Conservation (phyloP, 1,140 invertebrate species). For the Zophobas atratus region DNA sequence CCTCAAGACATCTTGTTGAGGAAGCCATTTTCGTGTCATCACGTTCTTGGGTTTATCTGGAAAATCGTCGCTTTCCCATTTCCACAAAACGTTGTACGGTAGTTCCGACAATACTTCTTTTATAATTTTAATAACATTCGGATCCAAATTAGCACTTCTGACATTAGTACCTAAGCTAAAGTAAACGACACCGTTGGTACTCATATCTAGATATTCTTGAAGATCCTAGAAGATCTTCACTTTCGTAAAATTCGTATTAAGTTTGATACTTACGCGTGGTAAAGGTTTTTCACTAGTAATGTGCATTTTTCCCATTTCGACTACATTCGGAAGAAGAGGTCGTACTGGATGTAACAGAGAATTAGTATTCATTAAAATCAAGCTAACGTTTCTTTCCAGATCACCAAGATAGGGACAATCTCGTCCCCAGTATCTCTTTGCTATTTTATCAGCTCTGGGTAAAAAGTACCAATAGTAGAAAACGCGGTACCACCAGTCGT, state of each 20-base stretch:
- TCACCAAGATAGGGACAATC: conserved; percentile 68
- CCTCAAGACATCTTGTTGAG: neutral
- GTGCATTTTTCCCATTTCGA: conserved; percentile 70
- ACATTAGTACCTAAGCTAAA: conserved; percentile 52
- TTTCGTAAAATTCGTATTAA: neutral
- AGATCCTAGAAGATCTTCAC: conserved; percentile 44
- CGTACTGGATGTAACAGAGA: conserved; percentile 66
- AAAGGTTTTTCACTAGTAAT: conserved; percentile 46
- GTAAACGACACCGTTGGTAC: conserved; percentile 44
- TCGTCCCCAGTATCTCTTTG: conserved; percentile 66
- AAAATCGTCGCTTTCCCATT: no score
- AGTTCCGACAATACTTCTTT: conserved; percentile 31
- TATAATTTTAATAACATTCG: conserved; percentile 12
- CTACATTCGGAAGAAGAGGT: conserved; percentile 67
- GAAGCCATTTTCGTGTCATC: no score
- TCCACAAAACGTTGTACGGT: conserved; percentile 49
- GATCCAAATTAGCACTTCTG: neutral
- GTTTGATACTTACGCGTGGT: conserved; percentile 10
- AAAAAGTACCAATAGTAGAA: conserved; percentile 48
- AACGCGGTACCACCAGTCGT: conserved; percentile 20
- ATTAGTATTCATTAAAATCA: conserved; percentile 71
- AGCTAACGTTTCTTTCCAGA: conserved; percentile 68
- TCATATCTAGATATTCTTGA: conserved; percentile 41
- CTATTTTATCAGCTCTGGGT: conserved; percentile 59
- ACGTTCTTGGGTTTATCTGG: no score